Conservation (phyloP, 2,113 vertebrate species). For the Ornithorhynchus anatinus region DNA sequence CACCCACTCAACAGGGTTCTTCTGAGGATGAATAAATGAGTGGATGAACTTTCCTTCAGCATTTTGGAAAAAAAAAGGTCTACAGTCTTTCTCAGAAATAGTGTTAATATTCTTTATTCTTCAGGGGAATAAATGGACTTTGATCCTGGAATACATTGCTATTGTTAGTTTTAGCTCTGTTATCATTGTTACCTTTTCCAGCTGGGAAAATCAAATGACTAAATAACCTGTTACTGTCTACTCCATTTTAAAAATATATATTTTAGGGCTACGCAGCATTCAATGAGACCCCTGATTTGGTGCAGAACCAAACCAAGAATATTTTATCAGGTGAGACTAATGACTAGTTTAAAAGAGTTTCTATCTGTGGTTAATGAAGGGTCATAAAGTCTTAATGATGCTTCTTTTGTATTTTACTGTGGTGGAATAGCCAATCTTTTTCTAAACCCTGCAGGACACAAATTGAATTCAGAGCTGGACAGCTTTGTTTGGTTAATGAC, state of each 20-base stretch:
- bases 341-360: background rate
- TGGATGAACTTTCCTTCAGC: too few species aligned
- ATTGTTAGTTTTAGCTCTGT: background rate
- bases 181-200: background rate
- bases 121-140: background rate
- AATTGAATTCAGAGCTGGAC: too few species aligned
- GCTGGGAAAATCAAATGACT: background rate
- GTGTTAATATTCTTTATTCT: background rate
- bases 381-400: background rate
- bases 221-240: background rate
- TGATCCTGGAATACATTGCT: background rate
- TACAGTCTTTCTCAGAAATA: background rate
- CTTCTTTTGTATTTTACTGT: background rate
- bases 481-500: too few species aligned
- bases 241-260: conserved; percentile 3
- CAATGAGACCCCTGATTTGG: conserved; percentile 82
- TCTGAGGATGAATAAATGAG: too few species aligned
- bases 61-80: background rate
- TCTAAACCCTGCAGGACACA: too few species aligned
- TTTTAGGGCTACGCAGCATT: conserved; percentile 84
- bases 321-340: conserved; percentile 78
- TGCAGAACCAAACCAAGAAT: conserved; percentile 79
- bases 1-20: too few species aligned
- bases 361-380: background rate
- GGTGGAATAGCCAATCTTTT: too few species aligned